These are phyloP conservation scores for Harpalus rubripes DNA, from an alignment of 2,888 invertebrate species.

Conservation along the genomic window DNA sequence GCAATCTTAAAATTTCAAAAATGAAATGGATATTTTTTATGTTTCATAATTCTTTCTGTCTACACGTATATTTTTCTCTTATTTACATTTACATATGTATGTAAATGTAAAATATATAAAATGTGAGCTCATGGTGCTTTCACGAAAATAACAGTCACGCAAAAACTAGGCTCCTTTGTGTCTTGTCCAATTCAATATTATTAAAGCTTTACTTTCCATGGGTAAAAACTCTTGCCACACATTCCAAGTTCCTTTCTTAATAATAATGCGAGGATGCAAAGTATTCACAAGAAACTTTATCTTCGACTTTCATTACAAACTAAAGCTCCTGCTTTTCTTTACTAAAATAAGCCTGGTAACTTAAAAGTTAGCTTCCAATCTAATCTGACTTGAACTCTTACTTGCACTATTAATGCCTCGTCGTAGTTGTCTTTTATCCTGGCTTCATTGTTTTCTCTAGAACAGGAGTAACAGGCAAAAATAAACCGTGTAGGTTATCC, in stretches of 20 bases:
- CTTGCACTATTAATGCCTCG: slow-evolving; percentile 29
- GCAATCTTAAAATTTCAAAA: too few relatives aligned
- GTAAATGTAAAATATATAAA: too few relatives aligned
- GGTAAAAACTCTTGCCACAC: background rate
- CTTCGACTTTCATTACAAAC: slow-evolving; percentile 22
- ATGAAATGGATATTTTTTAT: too few relatives aligned
- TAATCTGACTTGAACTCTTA: slow-evolving; percentile 38
- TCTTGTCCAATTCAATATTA: background rate
- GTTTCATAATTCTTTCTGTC: too few relatives aligned
- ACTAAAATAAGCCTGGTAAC: background rate
- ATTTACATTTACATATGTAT: too few relatives aligned
- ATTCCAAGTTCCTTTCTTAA: slow-evolving; percentile 9
- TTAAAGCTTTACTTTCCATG: background rate
- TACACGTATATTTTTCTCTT: too few relatives aligned
- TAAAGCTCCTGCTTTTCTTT: slow-evolving; percentile 4
- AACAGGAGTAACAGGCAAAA: slow-evolving; percentile 27
- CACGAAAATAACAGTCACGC: background rate
- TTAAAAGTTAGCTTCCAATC: slow-evolving; percentile 2
- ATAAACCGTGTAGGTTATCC: slow-evolving; percentile 29
- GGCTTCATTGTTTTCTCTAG: background rate
- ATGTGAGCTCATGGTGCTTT: background rate
- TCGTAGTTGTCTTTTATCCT: slow-evolving; percentile 13
- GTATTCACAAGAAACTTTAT: slow-evolving; percentile 18
- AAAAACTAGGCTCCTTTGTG: background rate
- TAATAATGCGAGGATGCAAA: slow-evolving; percentile 5